These are phyloP conservation scores for Pandemis heparana DNA, from an alignment of 2,888 invertebrate genomes.

Conservation along the genomic window DNA sequence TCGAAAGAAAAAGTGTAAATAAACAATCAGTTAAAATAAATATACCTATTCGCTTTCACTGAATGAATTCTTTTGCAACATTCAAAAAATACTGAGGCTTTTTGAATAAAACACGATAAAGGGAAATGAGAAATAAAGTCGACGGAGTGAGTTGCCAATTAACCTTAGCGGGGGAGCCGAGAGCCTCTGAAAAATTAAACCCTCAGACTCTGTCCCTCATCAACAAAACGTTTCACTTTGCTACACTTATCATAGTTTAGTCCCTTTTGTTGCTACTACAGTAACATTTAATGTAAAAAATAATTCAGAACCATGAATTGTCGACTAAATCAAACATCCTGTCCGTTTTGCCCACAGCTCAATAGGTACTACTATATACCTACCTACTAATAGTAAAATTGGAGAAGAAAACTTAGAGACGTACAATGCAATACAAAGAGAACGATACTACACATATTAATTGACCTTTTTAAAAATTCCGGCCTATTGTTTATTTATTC, in stretches of 20 bases:
- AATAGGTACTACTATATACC: too few relatives aligned
- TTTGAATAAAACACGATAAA: slow-evolving; percentile 60
- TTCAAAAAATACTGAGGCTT: slow-evolving; percentile 44
- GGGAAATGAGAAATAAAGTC: slow-evolving; percentile 61
- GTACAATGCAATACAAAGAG: neutral
- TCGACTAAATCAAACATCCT: too few relatives aligned
- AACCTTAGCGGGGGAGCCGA: slow-evolving; percentile 67
- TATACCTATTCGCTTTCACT: slow-evolving; percentile 13
- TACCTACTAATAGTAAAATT: too few relatives aligned
- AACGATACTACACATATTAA: neutral
- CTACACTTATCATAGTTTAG: slow-evolving; percentile 69
- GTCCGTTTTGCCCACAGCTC: too few relatives aligned
- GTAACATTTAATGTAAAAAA: too few relatives aligned
- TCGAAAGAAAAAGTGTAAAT: slow-evolving; percentile 1
- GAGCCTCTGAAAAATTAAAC: slow-evolving; percentile 78
- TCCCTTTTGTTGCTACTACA: slow-evolving; percentile 47
- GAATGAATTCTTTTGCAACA: slow-evolving; percentile 44
- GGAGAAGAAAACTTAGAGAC: too few relatives aligned
- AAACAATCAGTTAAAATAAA: slow-evolving; percentile 22
- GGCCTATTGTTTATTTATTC: neutral
- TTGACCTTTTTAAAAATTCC: neutral
- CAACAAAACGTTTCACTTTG: slow-evolving; percentile 66
- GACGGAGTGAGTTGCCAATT: slow-evolving; percentile 68
- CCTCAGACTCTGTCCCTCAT: slow-evolving; percentile 65
- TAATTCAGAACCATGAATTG: too few relatives aligned